Evolutionary conservation across 2,113 vertebrate genomes (phyloP).

Genomic region (Eurystomus gularis): DNA sequence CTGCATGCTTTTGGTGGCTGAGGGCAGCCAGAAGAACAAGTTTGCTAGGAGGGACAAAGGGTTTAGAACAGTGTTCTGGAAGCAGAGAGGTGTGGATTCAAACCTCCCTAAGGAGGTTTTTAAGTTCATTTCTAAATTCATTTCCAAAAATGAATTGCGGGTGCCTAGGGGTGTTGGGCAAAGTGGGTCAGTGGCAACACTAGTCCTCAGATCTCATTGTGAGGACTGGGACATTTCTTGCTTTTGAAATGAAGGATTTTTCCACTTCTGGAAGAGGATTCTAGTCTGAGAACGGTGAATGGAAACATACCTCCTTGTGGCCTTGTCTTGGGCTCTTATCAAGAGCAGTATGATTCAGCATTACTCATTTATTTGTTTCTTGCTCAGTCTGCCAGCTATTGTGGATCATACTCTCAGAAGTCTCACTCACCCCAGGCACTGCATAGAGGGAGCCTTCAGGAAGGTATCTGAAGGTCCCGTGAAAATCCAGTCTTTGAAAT

Average conservation of each 20-base stretch:
- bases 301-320: not conserved
- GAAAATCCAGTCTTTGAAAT: not conserved
- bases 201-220: not conserved
- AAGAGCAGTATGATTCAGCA: not conserved
- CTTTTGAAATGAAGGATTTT: not conserved
- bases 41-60: not conserved
- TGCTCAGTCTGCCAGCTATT: not conserved
- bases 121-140: no score
- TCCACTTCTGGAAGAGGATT: not conserved
- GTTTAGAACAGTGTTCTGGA: not conserved
- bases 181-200: not conserved
- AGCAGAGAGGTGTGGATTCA: not conserved
- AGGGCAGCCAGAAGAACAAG: not conserved
- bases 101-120: not conserved
- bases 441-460: not conserved
- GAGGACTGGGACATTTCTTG: not conserved
- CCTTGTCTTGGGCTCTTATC: not conserved
- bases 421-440: not conserved
- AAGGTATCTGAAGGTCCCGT: not conserved
- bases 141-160: not conserved
- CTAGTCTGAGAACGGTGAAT: not conserved
- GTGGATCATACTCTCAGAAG: not conserved
- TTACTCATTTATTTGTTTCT: not conserved
- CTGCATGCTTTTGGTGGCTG: not conserved
- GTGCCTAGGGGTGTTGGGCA: not conserved